Conservation (phyloP, 2,113 vertebrate genomes). For the Pelusios castaneus region DNA sequence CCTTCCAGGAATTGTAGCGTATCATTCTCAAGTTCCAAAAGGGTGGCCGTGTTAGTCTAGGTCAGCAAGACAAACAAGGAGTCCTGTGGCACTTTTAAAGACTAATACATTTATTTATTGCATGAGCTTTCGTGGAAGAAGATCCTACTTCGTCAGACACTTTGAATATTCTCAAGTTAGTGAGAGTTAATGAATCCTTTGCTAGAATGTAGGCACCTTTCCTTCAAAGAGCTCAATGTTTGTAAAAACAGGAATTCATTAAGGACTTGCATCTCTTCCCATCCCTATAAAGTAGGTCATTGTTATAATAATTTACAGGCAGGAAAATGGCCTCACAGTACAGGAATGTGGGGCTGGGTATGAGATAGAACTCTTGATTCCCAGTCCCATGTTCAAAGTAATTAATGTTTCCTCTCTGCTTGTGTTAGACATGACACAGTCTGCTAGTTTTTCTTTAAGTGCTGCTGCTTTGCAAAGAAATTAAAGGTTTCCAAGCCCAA, state of each 20-base stretch:
- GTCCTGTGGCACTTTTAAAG: no score
- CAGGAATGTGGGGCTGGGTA: neutral
- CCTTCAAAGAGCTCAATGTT: neutral
- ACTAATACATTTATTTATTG: no score
- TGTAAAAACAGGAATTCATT: neutral
- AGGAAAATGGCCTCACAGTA: neutral
- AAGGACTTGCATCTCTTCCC: neutral
- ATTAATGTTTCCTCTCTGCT: neutral
- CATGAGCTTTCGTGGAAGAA: no score
- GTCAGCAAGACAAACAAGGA: no score
- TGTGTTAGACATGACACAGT: neutral
- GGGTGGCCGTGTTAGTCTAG: no score
- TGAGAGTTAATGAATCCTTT: neutral
- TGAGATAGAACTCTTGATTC: neutral
- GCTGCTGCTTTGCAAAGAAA: neutral
- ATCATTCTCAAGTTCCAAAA: neutral
- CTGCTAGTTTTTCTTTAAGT: neutral
- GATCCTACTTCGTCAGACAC: no score
- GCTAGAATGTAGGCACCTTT: neutral
- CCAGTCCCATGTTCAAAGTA: neutral
- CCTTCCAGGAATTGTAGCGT: neutral
- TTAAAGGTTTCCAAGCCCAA: neutral
- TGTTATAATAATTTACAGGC: neutral
- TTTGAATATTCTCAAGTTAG: neutral
- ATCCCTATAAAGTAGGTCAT: neutral